Base-by-base conservation (phyloP, 2,113 vertebrate genomes). In the Amblyornis subalaris region DNA sequence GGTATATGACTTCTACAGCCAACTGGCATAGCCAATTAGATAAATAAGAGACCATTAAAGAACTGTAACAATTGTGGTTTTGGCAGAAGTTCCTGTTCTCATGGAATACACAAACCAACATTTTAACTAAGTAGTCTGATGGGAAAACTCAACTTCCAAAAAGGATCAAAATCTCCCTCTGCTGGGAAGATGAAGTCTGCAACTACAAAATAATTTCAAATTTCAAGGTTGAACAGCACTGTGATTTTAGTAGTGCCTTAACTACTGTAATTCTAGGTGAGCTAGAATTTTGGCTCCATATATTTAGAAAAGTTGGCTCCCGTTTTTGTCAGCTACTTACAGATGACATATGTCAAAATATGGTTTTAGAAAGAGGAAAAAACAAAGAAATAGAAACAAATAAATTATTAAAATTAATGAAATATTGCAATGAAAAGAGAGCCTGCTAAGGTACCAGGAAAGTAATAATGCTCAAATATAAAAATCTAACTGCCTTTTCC, bases 121-220 rank as follows among this genome's bases (percentile, higher is more conserved):
- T 74, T 88, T 88, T 50, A 83, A 70, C 38, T 86, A 54, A 85
- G 40, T 50, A 74, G 33, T 78, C 38, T 73, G 35, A 88, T 58
- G 65, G 53, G 74, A 76, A 89, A 94, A 48, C 26, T 66, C 4
- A 6, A 13, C 17, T 88, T 92, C 42, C 77, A 64, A 66, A 92
- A 65, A 91, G n/a, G 35, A 91, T 53, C 61, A 91, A 91, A 96
- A 88, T 73, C 89, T 79, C 85, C 95, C 88, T 96, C 95, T 96
- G n/a, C 47, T 85, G 85, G 82, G 76, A 96, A 92, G 73, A 85
- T 31, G 23, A 87, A 89, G 24, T 47, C 65, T 87, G 38, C 25
- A 73, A 62, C 67, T 76, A 55, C 12, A 62, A 78, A 86, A 74
- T 47, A 72, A 82, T 80, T 71, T 51, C 14, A 74, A 58, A 65